A percentile compares a stretch with the other conserved stretches of the same genome.
These are phyloP conservation scores for Drosophila jambulina DNA, from an alignment of 1,140 invertebrate genomes.

Conservation along the genomic window DNA sequence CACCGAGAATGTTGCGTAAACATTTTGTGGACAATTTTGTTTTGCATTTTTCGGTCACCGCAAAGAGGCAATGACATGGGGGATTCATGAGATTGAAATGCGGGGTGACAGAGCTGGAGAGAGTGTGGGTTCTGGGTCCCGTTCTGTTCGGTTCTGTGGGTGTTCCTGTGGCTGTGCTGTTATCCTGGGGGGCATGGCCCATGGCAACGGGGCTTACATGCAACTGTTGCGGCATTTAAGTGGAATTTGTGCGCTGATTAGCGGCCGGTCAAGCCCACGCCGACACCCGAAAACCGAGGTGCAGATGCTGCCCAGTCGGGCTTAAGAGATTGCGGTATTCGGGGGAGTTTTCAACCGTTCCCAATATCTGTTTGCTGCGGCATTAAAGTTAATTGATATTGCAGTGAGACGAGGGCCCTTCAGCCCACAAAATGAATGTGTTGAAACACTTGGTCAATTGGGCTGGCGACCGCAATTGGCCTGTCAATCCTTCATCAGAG, in stretches of 20 bases:
- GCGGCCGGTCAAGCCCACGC: conserved; percentile 43
- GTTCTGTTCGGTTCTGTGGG: not conserved
- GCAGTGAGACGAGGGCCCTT: conserved; percentile 7
- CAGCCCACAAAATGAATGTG: conserved; percentile 4
- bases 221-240: conserved; percentile 63
- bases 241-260: conserved; percentile 73
- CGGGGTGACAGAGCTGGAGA: not conserved
- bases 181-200: conserved; percentile 25
- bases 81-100: conserved; percentile 12
- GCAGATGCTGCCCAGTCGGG: conserved; percentile 45
- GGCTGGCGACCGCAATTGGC: conserved; percentile 19
- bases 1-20: conserved; percentile 62
- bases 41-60: conserved; percentile 55
- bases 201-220: conserved; percentile 45
- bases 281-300: conserved; percentile 21
- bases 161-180: conserved; percentile 18
- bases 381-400: conserved; percentile 43
- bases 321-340: conserved; percentile 66
- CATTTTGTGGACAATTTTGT: conserved; percentile 74
- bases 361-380: conserved; percentile 17
- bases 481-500: conserved; percentile 30
- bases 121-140: not conserved
- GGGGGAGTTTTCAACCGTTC: conserved; percentile 5
- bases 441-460: conserved; percentile 10
- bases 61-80: conserved; percentile 40